Percentiles rank a stretch among this genome's conserved stretches.
Evolutionary conservation across 1,140 invertebrate genomes (phyloP).

Genomic region (Eriosoma lanigerum): DNA sequence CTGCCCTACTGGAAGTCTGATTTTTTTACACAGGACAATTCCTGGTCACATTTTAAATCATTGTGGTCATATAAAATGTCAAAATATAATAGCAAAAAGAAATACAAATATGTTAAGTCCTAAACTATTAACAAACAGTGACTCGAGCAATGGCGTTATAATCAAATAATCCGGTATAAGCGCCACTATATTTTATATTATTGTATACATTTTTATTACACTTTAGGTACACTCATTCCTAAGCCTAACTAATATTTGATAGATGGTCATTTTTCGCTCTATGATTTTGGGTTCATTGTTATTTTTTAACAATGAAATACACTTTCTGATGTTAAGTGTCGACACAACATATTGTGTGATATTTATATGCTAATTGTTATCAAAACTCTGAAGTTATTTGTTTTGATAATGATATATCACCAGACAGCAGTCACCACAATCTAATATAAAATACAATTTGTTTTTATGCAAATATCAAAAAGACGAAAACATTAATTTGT

Average conservation of each 20-base stretch:
- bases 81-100: constrained; percentile 45
- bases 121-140: background rate
- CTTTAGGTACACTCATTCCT: too few species aligned
- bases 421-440: too few species aligned
- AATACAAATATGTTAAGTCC: constrained; percentile 6
- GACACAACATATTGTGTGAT: background rate
- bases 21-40: constrained; percentile 20
- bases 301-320: constrained; percentile 13
- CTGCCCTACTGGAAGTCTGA: constrained; percentile 24
- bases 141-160: constrained; percentile 1
- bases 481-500: too few species aligned
- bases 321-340: background rate
- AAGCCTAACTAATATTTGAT: background rate
- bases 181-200: constrained; percentile 2
- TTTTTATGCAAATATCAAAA: too few species aligned
- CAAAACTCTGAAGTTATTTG: background rate
- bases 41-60: constrained; percentile 12
- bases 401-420: too few species aligned
- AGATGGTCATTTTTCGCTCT: constrained; percentile 17
- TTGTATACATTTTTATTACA: background rate
- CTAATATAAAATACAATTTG: too few species aligned
- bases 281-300: constrained; percentile 12
- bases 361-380: background rate
- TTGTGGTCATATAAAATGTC: constrained; percentile 39
- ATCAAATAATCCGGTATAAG: background rate